Evolutionary conservation across 2,888 invertebrate species (phyloP), one percentile per base, ranked within the genome.

Genomic region (Rutpela maculata): DNA sequence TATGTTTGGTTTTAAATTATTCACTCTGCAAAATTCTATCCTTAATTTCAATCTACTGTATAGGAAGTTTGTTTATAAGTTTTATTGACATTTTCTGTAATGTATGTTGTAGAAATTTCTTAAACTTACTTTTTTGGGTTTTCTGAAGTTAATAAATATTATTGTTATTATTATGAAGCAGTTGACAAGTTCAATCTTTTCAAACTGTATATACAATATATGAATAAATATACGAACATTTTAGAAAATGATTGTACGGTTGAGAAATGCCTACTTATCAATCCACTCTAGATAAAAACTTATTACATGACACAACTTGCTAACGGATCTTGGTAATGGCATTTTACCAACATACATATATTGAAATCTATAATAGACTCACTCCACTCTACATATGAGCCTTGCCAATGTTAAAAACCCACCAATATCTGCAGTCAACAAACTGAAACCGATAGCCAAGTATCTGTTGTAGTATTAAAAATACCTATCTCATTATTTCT

Each of bases 291-390:
- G 81, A 81, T 81, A 79, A 81, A 75, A 79, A 78, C 73, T 76
- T 81, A 79, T 81, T 81, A 81, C 73, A 78, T 76, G 81, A 75
- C 79, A 75, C 79, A 79, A 75, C 74, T 74, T 74, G 81, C 76
- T 81, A 81, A 73, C 79, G 76, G 78, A 81, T 81, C 76, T 56
- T 55, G 65, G 79, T 79, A 81, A 79, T 81, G 79, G 79, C 75
- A 79, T 81, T 81, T 78, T 81, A 77, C 79, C 79, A 78, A 75
- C 78, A 80, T 78, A 74, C 77, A 67, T 50, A 77, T 66, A 70
- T 43, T 77, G 74, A 77, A 80, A 80, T 80, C 80, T 80, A 78
- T 78, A 80, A 80, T 80, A 77, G 77, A 80, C 77, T 78, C 80
- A 77, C 76, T 78, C 67, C 80, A 77, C 76, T 78, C 67, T 69